Percentiles rank a stretch among this genome's conserved stretches.
phyloP scores from a whole-genome alignment of 2,888 invertebrate species.

The Corbicula japonica region DNA sequence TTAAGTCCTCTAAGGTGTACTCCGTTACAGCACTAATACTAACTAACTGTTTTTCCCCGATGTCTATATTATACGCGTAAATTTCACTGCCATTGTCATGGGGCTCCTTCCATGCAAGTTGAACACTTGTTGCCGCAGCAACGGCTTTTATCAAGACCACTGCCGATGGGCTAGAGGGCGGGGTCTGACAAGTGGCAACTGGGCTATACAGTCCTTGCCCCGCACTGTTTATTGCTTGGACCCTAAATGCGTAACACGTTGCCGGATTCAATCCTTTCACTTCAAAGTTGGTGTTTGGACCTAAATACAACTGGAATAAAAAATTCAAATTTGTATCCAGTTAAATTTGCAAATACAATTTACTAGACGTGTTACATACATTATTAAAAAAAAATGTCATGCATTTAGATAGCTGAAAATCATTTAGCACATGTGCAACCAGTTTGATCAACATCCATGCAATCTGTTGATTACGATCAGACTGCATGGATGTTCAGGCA shows the following conservation, averaged over 20 bases:
- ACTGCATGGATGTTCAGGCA: too few species aligned
- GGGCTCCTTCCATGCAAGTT: constrained; percentile 92
- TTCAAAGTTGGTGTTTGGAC: constrained; percentile 88
- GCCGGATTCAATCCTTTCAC: constrained; percentile 92
- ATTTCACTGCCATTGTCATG: constrained; percentile 92
- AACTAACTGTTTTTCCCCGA: constrained; percentile 85
- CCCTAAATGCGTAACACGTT: constrained; percentile 93
- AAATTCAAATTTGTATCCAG: too few species aligned
- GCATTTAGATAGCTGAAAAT: too few species aligned
- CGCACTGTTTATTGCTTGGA: constrained; percentile 93
- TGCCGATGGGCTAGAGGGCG: constrained; percentile 93
- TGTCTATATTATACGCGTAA: constrained; percentile 92
- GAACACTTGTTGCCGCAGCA: constrained; percentile 89
- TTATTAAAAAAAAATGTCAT: too few species aligned
- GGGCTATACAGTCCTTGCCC: constrained; percentile 93
- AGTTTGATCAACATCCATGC: too few species aligned
- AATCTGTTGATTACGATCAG: too few species aligned
- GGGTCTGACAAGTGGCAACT: constrained; percentile 90
- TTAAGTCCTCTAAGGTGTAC: constrained; percentile 90
- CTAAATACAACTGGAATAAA: constrained; percentile 82
- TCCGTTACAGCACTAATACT: constrained; percentile 80
- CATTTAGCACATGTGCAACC: too few species aligned
- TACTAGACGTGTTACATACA: too few species aligned
- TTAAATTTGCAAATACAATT: too few species aligned
- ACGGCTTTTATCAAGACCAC: constrained; percentile 87